Percentiles rank a stretch among this genome's conserved stretches.
phyloP scores from a whole-genome alignment of 2,113 vertebrate species.

The Antechinus flavipes region DNA sequence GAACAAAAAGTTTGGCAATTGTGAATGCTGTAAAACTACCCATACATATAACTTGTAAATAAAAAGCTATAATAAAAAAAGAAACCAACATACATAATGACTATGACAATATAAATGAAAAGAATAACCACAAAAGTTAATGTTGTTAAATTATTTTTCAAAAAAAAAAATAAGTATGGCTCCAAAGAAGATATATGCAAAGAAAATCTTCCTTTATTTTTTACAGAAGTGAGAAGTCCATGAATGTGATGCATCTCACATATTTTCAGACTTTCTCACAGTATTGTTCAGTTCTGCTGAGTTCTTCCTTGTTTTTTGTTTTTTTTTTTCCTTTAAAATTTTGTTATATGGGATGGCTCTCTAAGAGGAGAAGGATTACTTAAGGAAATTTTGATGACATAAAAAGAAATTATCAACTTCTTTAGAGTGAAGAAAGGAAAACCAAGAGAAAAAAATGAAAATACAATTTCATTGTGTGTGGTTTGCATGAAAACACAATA shows the following conservation, averaged over 20 bases:
- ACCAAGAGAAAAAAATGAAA: not conserved
- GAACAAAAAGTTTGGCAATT: no score
- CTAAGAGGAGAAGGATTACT: not conserved
- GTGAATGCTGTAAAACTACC: no score
- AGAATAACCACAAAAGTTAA: not conserved
- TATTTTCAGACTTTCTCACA: not conserved
- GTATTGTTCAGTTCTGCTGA: not conserved
- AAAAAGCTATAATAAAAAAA: no score
- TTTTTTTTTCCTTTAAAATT: not conserved
- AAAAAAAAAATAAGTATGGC: not conserved
- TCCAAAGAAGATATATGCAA: not conserved
- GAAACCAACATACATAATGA: not conserved
- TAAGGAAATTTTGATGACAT: not conserved
- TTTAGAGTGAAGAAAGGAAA: not conserved
- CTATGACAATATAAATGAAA: not conserved
- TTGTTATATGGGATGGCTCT: not conserved
- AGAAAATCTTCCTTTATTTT: not conserved
- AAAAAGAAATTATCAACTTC: not conserved
- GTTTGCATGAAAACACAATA: not conserved
- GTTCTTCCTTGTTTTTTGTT: not conserved
- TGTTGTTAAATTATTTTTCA: not conserved
- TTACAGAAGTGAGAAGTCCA: not conserved
- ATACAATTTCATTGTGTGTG: no score
- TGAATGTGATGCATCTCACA: not conserved
- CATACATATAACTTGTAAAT: no score